These are phyloP conservation scores for Oplegnathus fasciatus DNA, from an alignment of 2,113 vertebrate species.

Conservation along the genomic window DNA sequence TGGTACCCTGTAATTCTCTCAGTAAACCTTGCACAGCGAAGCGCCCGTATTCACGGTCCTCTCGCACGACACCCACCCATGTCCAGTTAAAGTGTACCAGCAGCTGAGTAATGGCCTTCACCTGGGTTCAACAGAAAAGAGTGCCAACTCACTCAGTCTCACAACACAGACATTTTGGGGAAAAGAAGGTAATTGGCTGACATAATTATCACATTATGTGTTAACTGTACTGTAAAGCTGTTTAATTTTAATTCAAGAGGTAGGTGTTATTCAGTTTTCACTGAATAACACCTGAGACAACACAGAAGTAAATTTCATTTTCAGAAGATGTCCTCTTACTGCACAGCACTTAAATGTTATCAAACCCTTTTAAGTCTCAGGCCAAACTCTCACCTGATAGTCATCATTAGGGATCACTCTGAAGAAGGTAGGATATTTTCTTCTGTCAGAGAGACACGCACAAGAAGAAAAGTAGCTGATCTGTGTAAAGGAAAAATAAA, in stretches of 20 bases:
- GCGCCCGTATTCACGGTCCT: constrained; percentile 83
- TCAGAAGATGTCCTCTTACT: too few relatives aligned
- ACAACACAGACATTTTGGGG: background rate
- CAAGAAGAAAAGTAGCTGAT: constrained; percentile 85
- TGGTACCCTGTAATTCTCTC: constrained; percentile 75
- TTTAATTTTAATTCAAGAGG: too few relatives aligned
- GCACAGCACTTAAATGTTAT: too few relatives aligned
- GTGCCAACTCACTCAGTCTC: background rate
- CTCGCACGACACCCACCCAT: constrained; percentile 83
- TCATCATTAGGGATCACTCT: constrained; percentile 84
- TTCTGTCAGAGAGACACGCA: constrained; percentile 81
- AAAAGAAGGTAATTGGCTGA: background rate
- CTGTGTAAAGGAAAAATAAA: constrained; percentile 56
- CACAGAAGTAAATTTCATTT: too few relatives aligned
- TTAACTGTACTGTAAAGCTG: too few relatives aligned
- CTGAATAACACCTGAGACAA: too few relatives aligned
- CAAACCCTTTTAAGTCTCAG: background rate
- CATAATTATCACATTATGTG: background rate
- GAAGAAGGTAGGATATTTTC: constrained; percentile 83
- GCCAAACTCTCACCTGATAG: constrained; percentile 78
- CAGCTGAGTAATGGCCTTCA: constrained; percentile 84
- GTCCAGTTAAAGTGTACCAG: constrained; percentile 83
- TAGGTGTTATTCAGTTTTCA: too few relatives aligned
- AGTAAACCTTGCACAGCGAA: constrained; percentile 81
- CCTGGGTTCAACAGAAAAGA: constrained; percentile 64